Evolutionary conservation across 1,140 invertebrate genomes (phyloP).

Genomic region (Manduca sexta): DNA sequence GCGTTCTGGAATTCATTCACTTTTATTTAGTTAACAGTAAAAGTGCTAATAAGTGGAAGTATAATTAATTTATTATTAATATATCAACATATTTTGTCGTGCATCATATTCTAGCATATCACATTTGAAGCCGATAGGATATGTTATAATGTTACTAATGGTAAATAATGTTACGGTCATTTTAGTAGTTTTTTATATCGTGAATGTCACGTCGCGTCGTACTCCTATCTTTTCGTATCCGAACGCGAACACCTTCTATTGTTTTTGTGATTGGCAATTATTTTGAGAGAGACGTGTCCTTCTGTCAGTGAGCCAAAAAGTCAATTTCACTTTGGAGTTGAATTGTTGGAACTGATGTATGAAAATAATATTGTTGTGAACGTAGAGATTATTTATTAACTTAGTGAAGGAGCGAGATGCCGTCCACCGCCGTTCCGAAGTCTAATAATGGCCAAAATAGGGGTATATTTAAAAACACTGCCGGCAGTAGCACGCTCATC

Average conservation of each 20-base stretch:
- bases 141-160: too few relatives aligned
- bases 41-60: too few relatives aligned
- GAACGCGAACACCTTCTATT: background rate
- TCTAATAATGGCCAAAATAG: slow-evolving; percentile 40
- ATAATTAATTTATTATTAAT: too few relatives aligned
- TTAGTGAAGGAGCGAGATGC: slow-evolving; percentile 38
- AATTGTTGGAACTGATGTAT: slow-evolving; percentile 64
- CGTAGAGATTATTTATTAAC: slow-evolving; percentile 35
- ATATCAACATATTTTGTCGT: background rate
- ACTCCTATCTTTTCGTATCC: too few relatives aligned
- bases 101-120: too few relatives aligned
- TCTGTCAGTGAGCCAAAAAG: slow-evolving; percentile 45
- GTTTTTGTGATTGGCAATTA: slow-evolving; percentile 39
- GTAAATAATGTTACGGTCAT: too few relatives aligned
- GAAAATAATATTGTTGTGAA: slow-evolving; percentile 45
- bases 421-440: slow-evolving; percentile 35
- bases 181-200: too few relatives aligned
- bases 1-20: too few relatives aligned
- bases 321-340: slow-evolving; percentile 59
- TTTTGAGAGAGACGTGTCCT: slow-evolving; percentile 64
- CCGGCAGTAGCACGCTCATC: slow-evolving; percentile 85
- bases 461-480: slow-evolving; percentile 74
- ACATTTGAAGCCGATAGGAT: too few relatives aligned
- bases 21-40: too few relatives aligned
- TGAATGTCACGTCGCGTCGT: too few relatives aligned